Evolutionary conservation across 2,113 vertebrate species (phyloP).

Genomic region (Chaetops frenatus): DNA sequence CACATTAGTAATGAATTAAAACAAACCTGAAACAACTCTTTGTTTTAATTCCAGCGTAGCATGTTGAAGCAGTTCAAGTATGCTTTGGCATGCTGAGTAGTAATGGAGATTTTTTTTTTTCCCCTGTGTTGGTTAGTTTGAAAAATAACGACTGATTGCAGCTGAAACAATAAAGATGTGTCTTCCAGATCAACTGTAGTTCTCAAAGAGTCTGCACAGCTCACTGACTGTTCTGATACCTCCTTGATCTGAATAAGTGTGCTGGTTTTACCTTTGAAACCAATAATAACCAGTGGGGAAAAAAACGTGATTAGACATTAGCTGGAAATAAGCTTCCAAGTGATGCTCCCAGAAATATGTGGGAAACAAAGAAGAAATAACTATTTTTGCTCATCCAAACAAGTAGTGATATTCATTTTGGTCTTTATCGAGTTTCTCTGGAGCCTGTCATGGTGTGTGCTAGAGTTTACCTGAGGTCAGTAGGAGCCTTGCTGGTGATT

Average conservation of each 20-base stretch:
- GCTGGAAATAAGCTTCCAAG: neutral
- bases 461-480: neutral
- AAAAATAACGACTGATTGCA: neutral
- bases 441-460: neutral
- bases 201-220: neutral
- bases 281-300: neutral
- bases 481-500: neutral
- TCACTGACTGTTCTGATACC: neutral
- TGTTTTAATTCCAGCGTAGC: constrained; percentile 33
- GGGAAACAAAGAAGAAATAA: neutral
- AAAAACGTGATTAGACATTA: neutral
- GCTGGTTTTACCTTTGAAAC: neutral
- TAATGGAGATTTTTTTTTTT: neutral
- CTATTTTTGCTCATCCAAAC: neutral
- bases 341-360: neutral
- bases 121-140: neutral
- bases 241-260: neutral
- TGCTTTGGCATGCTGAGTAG: constrained; percentile 9
- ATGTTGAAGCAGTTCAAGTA: neutral
- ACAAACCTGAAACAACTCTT: constrained; percentile 2
- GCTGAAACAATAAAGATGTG: neutral
- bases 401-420: neutral
- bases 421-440: neutral
- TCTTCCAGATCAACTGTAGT: neutral
- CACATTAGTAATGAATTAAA: constrained; percentile 27